Percentiles rank a stretch among this genome's conserved stretches.
phyloP scores from a whole-genome alignment of 2,113 vertebrate genomes.

The Todiramphus saurophagus region DNA sequence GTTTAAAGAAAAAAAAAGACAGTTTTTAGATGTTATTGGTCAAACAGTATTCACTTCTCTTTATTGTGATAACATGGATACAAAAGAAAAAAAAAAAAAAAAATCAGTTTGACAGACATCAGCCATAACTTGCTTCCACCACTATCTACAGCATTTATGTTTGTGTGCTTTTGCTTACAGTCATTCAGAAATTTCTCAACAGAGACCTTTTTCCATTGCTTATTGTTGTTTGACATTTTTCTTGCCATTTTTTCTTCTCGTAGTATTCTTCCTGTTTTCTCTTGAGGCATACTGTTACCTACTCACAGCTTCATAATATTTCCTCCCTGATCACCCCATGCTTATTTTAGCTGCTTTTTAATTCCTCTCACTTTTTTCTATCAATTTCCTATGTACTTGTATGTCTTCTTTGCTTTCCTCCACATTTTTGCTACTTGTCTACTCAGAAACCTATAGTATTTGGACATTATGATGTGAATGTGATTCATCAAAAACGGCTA shows the following conservation, averaged over 20 bases:
- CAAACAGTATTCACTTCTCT: neutral
- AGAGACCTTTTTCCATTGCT: neutral
- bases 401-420: neutral
- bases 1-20: neutral
- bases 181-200: neutral
- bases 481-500: neutral
- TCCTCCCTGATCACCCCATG: neutral
- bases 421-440: neutral
- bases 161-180: neutral
- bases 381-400: neutral
- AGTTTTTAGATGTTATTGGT: neutral
- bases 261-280: constrained; percentile 50
- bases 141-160: neutral
- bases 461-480: neutral
- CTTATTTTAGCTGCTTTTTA: constrained; percentile 57
- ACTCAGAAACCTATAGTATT: neutral
- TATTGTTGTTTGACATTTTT: constrained; percentile 4
- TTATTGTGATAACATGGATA: neutral
- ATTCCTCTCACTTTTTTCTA: constrained; percentile 39
- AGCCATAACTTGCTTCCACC: neutral
- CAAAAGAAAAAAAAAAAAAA: neutral
- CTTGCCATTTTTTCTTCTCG: neutral
- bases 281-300: constrained; percentile 24
- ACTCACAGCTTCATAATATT: neutral
- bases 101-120: neutral